phyloP scores from a whole-genome alignment of 2,888 invertebrate species.

The Himalopsyche tibetana region DNA sequence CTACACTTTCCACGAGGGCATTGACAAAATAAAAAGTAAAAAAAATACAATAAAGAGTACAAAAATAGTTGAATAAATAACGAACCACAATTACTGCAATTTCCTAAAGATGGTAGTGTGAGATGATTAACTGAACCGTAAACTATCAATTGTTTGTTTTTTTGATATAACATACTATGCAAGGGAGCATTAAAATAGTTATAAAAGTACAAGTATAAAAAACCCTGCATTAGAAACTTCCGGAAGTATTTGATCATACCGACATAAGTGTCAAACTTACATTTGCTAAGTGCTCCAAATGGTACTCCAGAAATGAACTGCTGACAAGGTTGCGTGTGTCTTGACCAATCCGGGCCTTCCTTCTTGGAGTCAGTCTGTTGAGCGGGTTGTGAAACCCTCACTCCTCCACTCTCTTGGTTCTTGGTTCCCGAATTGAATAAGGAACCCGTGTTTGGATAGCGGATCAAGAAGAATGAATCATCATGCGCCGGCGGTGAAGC shows the following conservation, averaged over 20 bases:
- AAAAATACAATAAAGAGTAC: no score
- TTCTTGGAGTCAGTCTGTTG: slow-evolving; percentile 69
- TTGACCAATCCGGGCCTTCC: slow-evolving; percentile 77
- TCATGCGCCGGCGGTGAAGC: slow-evolving; percentile 85
- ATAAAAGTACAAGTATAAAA: no score
- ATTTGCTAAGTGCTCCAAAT: slow-evolving; percentile 64
- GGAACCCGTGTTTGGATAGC: slow-evolving; percentile 78
- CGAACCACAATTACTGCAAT: no score
- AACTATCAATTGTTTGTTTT: no score
- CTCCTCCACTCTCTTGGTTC: slow-evolving; percentile 69
- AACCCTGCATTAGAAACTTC: not conserved
- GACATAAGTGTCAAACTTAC: slow-evolving; percentile 48
- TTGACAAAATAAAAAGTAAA: no score
- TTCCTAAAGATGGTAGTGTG: no score
- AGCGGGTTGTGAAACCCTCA: slow-evolving; percentile 67
- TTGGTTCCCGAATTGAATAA: slow-evolving; percentile 69
- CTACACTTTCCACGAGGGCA: no score
- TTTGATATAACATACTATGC: no score
- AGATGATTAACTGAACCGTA: no score
- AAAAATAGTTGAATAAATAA: no score
- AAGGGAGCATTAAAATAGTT: no score
- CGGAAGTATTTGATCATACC: not conserved
- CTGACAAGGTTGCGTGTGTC: slow-evolving; percentile 83
- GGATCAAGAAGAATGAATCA: slow-evolving; percentile 84
- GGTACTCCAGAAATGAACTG: slow-evolving; percentile 77